Evolutionary conservation across 30 jellyfish, hydroid and myxozoan species (phyloP).

Genomic region (Aurelia sp.): DNA sequence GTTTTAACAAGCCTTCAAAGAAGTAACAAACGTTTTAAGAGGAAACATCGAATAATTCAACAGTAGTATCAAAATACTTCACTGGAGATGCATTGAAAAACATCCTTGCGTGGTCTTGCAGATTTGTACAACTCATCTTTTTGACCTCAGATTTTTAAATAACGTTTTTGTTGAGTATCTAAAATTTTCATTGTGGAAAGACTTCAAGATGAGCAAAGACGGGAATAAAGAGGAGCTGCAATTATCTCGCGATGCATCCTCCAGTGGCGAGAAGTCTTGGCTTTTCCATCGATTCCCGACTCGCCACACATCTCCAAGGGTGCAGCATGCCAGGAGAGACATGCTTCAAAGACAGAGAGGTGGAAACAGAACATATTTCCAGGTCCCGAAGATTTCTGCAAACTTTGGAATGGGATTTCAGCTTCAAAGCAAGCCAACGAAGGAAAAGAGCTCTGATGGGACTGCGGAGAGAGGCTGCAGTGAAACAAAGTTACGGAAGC

Average conservation of each 20-base stretch:
- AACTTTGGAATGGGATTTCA: slow-evolving; percentile 19
- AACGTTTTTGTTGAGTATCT: not conserved
- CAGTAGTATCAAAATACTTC: too few relatives aligned
- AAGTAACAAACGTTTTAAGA: too few relatives aligned
- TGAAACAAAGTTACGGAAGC: not conserved
- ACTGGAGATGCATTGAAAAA: too few relatives aligned
- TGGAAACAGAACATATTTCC: not conserved
- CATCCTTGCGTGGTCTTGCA: too few relatives aligned
- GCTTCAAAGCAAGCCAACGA: not conserved
- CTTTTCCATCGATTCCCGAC: slow-evolving; percentile 9
- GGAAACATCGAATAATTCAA: too few relatives aligned
- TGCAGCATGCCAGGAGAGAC: not conserved
- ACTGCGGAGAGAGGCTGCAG: not conserved
- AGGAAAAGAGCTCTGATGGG: not conserved
- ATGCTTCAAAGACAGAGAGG: not conserved
- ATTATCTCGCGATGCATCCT: not conserved
- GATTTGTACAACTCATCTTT: not conserved
- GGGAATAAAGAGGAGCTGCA: not conserved
- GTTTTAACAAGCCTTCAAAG: not conserved
- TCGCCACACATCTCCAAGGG: slow-evolving; percentile 12
- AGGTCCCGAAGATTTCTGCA: not conserved
- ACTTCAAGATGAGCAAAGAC: not conserved
- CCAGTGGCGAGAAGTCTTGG: slow-evolving; percentile 16
- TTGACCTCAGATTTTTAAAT: not conserved
- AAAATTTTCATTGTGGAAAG: not conserved